Percentiles rank a stretch among this genome's conserved stretches.
Evolutionary conservation across 2,113 vertebrate species (phyloP).

Genomic region (Thomomys bottae): DNA sequence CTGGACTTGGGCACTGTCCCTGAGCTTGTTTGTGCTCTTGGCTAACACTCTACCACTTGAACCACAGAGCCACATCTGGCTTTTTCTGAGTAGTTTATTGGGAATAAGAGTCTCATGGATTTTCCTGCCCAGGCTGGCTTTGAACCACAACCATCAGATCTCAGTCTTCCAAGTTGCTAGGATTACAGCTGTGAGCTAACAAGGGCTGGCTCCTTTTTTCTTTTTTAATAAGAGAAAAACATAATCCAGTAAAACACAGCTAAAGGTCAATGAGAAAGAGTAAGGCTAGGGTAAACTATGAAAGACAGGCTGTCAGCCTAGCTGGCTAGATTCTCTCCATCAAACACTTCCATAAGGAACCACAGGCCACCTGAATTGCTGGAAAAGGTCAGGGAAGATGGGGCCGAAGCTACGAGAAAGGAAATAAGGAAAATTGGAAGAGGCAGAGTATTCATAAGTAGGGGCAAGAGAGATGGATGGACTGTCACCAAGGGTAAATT

Average conservation of each 20-base stretch:
- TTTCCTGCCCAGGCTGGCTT: no score
- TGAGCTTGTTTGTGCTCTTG: no score
- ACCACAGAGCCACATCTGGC: no score
- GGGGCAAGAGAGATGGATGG: conserved; percentile 67
- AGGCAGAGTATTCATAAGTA: conserved; percentile 60
- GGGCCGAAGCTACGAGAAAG: conserved; percentile 27
- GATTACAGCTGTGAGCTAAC: no score
- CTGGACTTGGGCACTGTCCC: no score
- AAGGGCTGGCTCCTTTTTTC: no score
- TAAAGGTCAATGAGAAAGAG: conserved; percentile 31
- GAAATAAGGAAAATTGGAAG: conserved; percentile 56
- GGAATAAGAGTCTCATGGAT: no score
- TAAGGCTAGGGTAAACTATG: neutral
- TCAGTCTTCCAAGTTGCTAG: no score
- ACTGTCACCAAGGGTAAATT: conserved; percentile 73
- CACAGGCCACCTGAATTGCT: neutral
- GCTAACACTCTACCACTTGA: no score
- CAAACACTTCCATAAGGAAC: neutral
- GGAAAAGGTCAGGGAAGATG: conserved; percentile 54
- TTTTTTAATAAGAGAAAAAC: conserved; percentile 45
- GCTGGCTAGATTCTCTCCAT: neutral
- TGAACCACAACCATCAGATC: no score
- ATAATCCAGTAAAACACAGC: conserved; percentile 14
- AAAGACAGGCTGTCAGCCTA: neutral
- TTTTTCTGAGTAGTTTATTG: no score